Percentiles rank a stretch among this genome's conserved stretches.
phyloP scores from a whole-genome alignment of 2,113 vertebrate species.

The Rhodinocichla rosea region DNA sequence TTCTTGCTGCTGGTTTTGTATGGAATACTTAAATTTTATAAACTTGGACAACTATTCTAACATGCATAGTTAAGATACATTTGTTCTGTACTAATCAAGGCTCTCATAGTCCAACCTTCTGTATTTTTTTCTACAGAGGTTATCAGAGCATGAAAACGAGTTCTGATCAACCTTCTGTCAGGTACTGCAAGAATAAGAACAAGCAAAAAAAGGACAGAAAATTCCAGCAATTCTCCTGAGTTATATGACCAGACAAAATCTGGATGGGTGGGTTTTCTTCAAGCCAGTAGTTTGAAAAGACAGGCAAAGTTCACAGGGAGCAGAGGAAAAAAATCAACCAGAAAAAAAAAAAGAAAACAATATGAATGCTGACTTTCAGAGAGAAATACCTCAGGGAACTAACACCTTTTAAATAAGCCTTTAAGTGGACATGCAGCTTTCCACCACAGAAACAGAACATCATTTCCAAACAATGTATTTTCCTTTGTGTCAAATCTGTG shows the following conservation, averaged over 20 bases:
- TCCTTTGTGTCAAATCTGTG: neutral
- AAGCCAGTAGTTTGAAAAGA: neutral
- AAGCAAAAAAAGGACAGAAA: neutral
- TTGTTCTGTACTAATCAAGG: neutral
- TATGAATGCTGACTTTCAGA: neutral
- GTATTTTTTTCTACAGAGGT: neutral
- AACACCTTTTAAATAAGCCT: neutral
- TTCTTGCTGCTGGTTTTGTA: neutral
- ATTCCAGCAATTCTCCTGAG: neutral
- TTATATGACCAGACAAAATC: neutral
- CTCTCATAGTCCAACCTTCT: neutral
- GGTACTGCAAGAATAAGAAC: neutral
- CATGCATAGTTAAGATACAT: neutral
- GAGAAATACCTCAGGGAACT: neutral
- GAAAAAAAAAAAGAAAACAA: neutral
- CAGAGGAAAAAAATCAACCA: neutral
- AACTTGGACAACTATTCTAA: neutral
- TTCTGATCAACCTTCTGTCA: constrained; percentile 5
- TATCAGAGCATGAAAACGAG: neutral
- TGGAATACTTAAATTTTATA: neutral
- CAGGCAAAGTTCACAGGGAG: neutral
- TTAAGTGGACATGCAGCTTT: neutral
- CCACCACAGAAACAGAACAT: neutral
- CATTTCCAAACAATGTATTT: neutral
- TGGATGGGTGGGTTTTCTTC: neutral